A percentile compares a stretch with the other conserved stretches of the same genome.
These are phyloP conservation scores for Acheta domesticus DNA, from an alignment of 2,888 invertebrate genomes.

Conservation along the genomic window DNA sequence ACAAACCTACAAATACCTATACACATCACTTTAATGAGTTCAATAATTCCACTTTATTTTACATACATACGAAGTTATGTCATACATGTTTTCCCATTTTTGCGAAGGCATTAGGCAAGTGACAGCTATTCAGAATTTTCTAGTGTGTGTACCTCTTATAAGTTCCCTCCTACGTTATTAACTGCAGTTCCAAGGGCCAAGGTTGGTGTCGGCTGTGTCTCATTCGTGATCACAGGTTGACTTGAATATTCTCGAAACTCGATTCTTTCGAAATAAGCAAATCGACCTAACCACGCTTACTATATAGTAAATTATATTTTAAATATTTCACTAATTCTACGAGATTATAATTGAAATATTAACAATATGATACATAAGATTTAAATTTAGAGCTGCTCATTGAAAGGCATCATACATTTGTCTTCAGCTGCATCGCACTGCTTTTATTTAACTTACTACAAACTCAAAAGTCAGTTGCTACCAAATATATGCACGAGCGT, in stretches of 20 bases:
- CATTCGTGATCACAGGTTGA: not conserved
- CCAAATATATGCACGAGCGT: not conserved
- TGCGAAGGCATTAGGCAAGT: not conserved
- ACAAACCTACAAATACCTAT: not conserved
- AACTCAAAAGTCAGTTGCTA: not conserved
- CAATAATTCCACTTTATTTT: not conserved
- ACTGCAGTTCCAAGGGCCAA: not conserved
- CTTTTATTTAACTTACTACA: not conserved
- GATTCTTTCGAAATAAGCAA: too few relatives aligned
- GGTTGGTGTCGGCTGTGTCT: not conserved
- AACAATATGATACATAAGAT: too few relatives aligned
- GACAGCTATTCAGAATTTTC: not conserved
- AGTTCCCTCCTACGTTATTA: not conserved
- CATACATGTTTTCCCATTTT: not conserved
- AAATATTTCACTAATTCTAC: too few relatives aligned
- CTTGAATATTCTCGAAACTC: not conserved
- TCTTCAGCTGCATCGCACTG: slow-evolving; percentile 7
- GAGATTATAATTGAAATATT: too few relatives aligned
- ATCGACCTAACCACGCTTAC: too few relatives aligned
- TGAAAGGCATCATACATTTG: not conserved
- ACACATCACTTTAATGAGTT: not conserved
- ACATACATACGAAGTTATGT: not conserved
- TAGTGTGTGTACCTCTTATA: not conserved
- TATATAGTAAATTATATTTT: too few relatives aligned
- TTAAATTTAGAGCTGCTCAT: not conserved